Conservation (phyloP, 2,797 vertebrate species). For the Labeo calbasu region DNA sequence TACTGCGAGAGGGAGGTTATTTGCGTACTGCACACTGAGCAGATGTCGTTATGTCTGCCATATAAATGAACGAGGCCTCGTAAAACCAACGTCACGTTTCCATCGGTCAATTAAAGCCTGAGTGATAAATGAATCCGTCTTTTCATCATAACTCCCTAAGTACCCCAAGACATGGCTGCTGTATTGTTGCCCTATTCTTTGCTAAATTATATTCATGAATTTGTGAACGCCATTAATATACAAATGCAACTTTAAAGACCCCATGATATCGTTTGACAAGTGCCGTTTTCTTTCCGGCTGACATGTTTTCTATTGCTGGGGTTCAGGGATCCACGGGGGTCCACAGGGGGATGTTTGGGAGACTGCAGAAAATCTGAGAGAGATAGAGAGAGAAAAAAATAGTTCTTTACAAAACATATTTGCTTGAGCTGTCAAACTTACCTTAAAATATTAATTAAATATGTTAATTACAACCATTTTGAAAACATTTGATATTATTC, state of each 20-base stretch:
- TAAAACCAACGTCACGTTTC: slow-evolving; percentile 4
- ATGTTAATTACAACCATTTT: background rate
- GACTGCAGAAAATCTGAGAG: background rate
- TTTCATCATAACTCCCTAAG: slow-evolving; percentile 12
- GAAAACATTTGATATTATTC: background rate
- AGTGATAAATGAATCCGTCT: background rate
- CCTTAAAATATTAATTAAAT: background rate
- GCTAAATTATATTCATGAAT: slow-evolving; percentile 15
- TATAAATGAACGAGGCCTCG: background rate
- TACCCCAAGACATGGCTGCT: background rate
- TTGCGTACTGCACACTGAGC: background rate
- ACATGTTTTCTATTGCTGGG: slow-evolving; percentile 5
- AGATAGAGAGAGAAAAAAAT: background rate
- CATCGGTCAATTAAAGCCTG: background rate
- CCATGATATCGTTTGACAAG: background rate
- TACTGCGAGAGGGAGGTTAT: background rate
- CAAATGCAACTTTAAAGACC: slow-evolving; percentile 20
- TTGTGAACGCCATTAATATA: slow-evolving; percentile 3
- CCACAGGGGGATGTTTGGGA: background rate
- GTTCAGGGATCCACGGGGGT: slow-evolving; percentile 4
- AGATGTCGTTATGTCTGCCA: background rate
- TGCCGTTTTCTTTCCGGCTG: background rate
- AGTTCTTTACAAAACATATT: background rate
- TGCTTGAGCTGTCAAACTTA: background rate
- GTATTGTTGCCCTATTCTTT: slow-evolving; percentile 20